Conservation (phyloP, 2,113 vertebrate species). For the Megalops atlanticus region DNA sequence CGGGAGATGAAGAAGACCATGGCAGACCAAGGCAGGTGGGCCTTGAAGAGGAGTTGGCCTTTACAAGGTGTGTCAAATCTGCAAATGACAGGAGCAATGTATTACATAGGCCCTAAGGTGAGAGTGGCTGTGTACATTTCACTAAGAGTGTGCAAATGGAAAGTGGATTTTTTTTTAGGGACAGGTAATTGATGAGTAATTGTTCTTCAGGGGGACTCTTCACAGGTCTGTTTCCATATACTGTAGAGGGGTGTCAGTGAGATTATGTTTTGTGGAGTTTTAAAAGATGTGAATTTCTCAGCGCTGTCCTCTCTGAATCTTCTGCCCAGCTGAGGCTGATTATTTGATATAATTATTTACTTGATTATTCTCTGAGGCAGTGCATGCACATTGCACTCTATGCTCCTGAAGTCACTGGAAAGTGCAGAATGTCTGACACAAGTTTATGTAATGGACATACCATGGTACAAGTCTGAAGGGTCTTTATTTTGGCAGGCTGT, state of each 20-base stretch:
- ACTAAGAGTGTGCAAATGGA: neutral
- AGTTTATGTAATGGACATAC: neutral
- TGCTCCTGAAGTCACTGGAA: neutral
- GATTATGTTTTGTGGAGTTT: neutral
- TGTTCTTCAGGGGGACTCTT: no score
- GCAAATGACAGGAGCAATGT: no score
- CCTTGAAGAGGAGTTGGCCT: conserved; percentile 37
- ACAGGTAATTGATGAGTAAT: no score
- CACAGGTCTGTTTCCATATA: no score
- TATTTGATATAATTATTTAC: neutral
- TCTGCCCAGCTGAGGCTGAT: no score
- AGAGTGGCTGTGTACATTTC: neutral
- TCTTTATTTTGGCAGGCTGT: conserved; percentile 48
- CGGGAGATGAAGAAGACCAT: neutral
- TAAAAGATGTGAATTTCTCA: neutral
- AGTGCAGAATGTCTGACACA: no score
- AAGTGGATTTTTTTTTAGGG: neutral
- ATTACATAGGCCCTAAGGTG: neutral
- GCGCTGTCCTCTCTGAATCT: neutral
- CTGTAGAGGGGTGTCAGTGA: neutral
- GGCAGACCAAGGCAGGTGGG: no score
- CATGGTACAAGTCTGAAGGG: neutral
- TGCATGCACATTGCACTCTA: neutral
- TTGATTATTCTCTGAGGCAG: neutral
- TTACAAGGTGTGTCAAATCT: conserved; percentile 49